These are phyloP conservation scores for Dasypus novemcinctus DNA, from an alignment of 2,113 vertebrate species.

Conservation along the genomic window DNA sequence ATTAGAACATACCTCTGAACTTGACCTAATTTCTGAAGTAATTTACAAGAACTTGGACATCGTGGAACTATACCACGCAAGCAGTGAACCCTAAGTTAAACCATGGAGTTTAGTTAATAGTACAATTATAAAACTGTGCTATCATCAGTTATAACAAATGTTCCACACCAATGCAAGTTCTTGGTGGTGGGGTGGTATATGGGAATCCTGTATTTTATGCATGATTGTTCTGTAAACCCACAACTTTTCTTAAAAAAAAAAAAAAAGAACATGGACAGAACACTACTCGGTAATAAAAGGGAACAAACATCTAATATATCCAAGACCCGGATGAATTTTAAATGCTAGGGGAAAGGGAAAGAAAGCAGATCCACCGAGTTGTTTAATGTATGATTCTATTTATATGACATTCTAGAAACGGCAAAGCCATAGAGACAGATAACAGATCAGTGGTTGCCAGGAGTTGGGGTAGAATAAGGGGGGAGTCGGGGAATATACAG, in stretches of 20 bases:
- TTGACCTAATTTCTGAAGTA: conserved; percentile 5
- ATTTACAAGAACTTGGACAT: neutral
- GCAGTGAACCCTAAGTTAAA: too few species aligned
- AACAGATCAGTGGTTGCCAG: neutral
- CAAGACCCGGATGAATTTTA: neutral
- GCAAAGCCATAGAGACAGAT: neutral
- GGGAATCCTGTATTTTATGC: too few species aligned
- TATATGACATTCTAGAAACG: neutral
- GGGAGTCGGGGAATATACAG: neutral
- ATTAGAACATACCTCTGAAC: neutral
- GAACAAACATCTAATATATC: neutral
- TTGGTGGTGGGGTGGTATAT: too few species aligned
- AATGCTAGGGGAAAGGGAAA: neutral
- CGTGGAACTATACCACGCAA: too few species aligned
- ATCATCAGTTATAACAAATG: too few species aligned
- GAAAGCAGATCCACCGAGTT: neutral
- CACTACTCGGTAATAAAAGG: neutral
- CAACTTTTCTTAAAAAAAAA: too few species aligned
- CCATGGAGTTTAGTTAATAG: too few species aligned
- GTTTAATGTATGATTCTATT: neutral
- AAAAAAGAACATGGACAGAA: neutral
- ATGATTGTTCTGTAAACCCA: too few species aligned
- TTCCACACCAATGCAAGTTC: too few species aligned
- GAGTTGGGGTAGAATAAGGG: neutral
- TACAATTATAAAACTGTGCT: too few species aligned